Base-by-base conservation (phyloP, 2,113 vertebrate species). In the Leptosomus discolor region DNA sequence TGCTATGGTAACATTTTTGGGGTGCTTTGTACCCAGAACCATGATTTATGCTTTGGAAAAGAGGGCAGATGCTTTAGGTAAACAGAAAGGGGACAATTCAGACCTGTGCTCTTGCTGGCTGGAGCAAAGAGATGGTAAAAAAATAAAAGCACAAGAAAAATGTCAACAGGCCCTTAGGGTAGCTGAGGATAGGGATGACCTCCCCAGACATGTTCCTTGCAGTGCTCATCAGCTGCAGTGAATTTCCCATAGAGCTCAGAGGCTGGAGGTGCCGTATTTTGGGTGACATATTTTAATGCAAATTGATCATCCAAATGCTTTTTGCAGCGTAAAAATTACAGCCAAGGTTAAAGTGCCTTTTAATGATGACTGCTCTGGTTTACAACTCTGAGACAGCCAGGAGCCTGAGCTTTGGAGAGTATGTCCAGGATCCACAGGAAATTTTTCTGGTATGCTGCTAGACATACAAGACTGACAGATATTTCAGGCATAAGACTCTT, bases 331-430 rank as follows among this genome's bases (percentile, higher is more conserved):
- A 85, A 93, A 96, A 95, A 70, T 88, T 70, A 83, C 78, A 96
- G 78, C 97, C 93, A 93, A 85, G 50, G 80, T 71, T 76, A 76
- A 94, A 95, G 67, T 92, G 82, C 71, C 88, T 95, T 92, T 94
- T 88, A 94, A 91, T 88, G 84, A 79, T 54, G 77, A 53, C 77
- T 73, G 77, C 41, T 83, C 68, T 74, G 68, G 86, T 96, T 96
- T 95, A 95, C 68, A 92, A 12, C 71, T 37, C 43, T 54, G 86
- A 94, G 91, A 83, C 51, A 89, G 46, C 20, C 80, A 96, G 73
- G 58, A 95, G 80, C 53, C 68, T 18, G 22, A 86, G 76, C 71
- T 84, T 76, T 12, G 37, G 64, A 88, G 26, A n/a, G 32, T 23
- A 19, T n/a, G 51, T 11, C 68, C 43, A 79, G 34, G 37, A 63